A percentile compares a stretch with the other conserved stretches of the same genome.
Conservation (phyloP, 2,888 invertebrate genomes). For the Ceramica pisi region DNA sequence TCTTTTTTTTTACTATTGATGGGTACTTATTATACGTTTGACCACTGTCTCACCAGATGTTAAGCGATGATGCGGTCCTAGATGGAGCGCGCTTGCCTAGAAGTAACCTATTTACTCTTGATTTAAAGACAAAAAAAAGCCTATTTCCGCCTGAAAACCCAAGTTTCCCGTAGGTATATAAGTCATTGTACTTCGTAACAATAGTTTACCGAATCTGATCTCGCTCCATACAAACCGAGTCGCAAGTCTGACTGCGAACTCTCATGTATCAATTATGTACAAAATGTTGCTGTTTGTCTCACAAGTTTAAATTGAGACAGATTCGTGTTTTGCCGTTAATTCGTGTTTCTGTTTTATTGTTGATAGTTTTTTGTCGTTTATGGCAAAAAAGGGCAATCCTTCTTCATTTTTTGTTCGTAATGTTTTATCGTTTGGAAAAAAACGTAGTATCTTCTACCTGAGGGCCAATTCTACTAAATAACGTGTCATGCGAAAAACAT, state of each 20-base stretch:
- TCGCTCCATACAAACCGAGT: not conserved
- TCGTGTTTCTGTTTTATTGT: not conserved
- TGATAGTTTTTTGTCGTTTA: not conserved
- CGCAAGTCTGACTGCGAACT: constrained; percentile 14
- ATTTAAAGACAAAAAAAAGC: too few relatives aligned
- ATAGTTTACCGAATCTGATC: constrained; percentile 12
- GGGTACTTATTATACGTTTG: too few relatives aligned
- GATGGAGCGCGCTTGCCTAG: too few relatives aligned
- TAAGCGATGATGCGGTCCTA: too few relatives aligned
- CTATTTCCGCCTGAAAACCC: constrained; percentile 10
- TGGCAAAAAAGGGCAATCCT: not conserved
- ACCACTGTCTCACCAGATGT: too few relatives aligned
- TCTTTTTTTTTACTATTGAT: too few relatives aligned
- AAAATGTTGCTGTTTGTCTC: constrained; percentile 5
- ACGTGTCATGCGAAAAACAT: too few relatives aligned
- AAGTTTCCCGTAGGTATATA: constrained; percentile 20
- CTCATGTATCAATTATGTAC: constrained; percentile 33
- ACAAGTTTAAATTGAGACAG: constrained; percentile 27
- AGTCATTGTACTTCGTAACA: constrained; percentile 16
- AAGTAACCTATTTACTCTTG: too few relatives aligned
- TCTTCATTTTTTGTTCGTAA: not conserved
- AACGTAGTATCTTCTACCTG: too few relatives aligned
- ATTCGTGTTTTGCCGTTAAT: constrained; percentile 13
- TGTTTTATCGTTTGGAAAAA: too few relatives aligned
- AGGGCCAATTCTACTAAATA: too few relatives aligned